phyloP scores from a whole-genome alignment of 2,888 invertebrate species.

The Teleogryllus oceanicus region DNA sequence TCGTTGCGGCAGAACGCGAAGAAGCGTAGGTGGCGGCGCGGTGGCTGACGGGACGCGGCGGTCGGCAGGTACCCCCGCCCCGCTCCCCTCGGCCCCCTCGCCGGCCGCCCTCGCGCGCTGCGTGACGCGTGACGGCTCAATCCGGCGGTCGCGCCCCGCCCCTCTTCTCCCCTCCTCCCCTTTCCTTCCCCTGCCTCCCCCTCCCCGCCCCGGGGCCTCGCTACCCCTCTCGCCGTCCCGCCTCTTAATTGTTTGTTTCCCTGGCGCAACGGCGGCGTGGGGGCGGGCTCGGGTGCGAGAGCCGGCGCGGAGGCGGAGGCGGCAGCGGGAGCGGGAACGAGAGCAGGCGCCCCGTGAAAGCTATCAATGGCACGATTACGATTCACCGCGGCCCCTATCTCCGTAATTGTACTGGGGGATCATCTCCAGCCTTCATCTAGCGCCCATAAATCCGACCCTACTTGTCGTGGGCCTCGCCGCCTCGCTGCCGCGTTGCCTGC shows the following conservation, averaged over 20 bases:
- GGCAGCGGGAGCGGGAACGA: no score
- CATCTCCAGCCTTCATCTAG: constrained; percentile 18
- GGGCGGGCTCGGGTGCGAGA: background rate
- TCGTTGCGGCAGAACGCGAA: no score
- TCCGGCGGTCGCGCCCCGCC: background rate
- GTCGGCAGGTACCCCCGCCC: no score
- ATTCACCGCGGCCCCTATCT: background rate
- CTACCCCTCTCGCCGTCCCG: background rate
- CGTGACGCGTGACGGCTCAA: background rate
- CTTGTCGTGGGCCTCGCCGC: background rate
- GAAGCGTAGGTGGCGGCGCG: no score
- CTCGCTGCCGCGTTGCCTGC: background rate
- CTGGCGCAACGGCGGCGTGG: background rate
- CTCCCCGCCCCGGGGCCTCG: background rate
- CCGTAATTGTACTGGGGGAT: constrained; percentile 9
- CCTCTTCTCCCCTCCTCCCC: background rate
- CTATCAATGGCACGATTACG: constrained; percentile 18
- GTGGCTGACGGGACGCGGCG: no score
- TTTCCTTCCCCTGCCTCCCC: background rate
- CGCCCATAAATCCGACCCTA: background rate
- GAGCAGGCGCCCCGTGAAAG: background rate
- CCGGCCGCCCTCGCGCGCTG: no score
- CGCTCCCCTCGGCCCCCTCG: no score
- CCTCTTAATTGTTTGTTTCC: constrained; percentile 18
- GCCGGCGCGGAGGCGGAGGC: background rate